Evolutionary conservation across 2,797 vertebrate species (phyloP).

Genomic region (Avahi laniger): DNA sequence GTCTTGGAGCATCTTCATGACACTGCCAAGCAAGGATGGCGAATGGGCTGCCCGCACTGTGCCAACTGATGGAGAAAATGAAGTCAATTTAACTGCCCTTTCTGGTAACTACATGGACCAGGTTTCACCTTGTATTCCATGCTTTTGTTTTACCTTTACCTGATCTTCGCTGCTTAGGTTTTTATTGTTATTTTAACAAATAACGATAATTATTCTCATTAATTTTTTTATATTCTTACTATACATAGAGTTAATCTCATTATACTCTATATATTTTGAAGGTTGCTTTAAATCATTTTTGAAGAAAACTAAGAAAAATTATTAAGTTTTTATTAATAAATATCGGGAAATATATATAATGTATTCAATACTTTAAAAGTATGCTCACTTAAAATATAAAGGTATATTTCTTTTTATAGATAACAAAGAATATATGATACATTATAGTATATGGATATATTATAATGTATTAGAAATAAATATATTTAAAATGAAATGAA

Average conservation of each 20-base stretch:
- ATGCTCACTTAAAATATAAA: not conserved
- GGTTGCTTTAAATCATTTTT: not conserved
- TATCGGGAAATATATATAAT: not conserved
- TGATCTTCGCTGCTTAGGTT: not conserved
- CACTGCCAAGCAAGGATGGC: no score
- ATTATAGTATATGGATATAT: not conserved
- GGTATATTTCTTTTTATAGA: not conserved
- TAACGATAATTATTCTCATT: not conserved
- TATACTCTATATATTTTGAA: not conserved
- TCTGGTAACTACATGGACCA: fast-evolving
- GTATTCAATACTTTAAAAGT: not conserved
- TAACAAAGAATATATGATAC: not conserved
- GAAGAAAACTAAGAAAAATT: not conserved
- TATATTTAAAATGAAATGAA: not conserved
- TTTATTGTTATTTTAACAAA: not conserved
- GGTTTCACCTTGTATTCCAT: not conserved
- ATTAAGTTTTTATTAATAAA: not conserved
- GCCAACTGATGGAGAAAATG: fast-evolving
- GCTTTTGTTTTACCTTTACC: not conserved
- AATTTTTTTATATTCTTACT: not conserved
- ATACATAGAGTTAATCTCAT: not conserved
- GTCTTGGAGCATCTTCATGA: not conserved
- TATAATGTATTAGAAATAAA: not conserved
- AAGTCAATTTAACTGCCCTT: not conserved
- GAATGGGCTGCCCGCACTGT: fast-evolving